Evolutionary conservation across 1,140 invertebrate species (phyloP).

Genomic region (Drosophila santomea): DNA sequence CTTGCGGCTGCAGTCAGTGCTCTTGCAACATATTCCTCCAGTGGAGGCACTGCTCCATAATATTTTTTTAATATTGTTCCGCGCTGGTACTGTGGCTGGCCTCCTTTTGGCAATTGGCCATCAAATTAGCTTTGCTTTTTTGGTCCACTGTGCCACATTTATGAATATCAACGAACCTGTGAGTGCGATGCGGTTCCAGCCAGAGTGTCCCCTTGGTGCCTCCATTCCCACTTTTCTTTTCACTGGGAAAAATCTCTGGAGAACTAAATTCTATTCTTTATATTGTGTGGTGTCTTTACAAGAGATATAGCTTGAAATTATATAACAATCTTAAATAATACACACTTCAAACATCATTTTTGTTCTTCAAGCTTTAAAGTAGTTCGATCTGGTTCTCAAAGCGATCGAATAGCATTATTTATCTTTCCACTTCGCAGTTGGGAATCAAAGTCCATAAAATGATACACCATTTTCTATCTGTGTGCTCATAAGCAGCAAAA

Average conservation of each 20-base stretch:
- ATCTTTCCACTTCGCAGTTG: neutral
- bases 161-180: conserved; percentile 75
- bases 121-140: conserved; percentile 76
- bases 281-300: too few relatives aligned
- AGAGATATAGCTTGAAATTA: too few relatives aligned
- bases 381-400: neutral
- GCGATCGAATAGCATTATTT: neutral
- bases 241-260: conserved; percentile 10
- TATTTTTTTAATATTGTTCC: conserved; percentile 80
- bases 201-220: conserved; percentile 27
- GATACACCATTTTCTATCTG: neutral
- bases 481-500: conserved; percentile 74
- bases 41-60: conserved; percentile 50
- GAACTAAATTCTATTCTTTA: neutral
- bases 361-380: too few relatives aligned
- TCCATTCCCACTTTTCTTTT: neutral
- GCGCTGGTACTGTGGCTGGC: conserved; percentile 23
- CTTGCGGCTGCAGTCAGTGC: conserved; percentile 61
- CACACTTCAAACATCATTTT: too few relatives aligned
- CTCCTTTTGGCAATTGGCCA: conserved; percentile 74
- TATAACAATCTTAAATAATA: too few relatives aligned
- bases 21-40: conserved; percentile 44
- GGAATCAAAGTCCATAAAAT: neutral
- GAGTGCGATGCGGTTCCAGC: conserved; percentile 53
- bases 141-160: conserved; percentile 79